These are phyloP conservation scores for Ceriagrion tenellum DNA, from an alignment of 2,888 invertebrate species.

Conservation along the genomic window DNA sequence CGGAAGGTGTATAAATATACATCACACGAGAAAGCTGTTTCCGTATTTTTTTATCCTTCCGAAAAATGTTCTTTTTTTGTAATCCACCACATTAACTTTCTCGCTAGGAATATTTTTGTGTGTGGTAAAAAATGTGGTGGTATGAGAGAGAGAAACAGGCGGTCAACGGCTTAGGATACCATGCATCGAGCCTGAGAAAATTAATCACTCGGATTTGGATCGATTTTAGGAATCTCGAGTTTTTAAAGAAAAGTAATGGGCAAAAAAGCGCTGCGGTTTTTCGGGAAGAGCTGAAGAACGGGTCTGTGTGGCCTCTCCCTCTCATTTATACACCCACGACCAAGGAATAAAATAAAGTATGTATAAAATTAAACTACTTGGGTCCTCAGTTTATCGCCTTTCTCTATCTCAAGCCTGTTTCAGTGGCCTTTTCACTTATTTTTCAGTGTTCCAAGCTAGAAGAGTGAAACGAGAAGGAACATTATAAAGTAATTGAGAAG, in stretches of 20 bases:
- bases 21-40: too few species aligned
- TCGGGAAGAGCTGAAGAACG: not conserved
- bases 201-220: not conserved
- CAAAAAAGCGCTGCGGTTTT: not conserved
- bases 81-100: not conserved
- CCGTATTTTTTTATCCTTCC: too few species aligned
- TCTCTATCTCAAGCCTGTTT: not conserved
- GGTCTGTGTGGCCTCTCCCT: not conserved
- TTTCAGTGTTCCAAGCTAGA: not conserved
- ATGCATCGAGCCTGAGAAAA: not conserved
- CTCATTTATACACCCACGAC: not conserved
- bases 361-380: too few species aligned
- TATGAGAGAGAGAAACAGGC: not conserved
- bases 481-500: not conserved
- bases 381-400: too few species aligned
- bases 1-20: too few species aligned
- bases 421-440: not conserved
- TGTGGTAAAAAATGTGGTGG: too few species aligned
- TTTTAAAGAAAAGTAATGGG: constrained; percentile 5
- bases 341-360: not conserved
- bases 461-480: not conserved
- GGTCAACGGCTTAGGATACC: not conserved
- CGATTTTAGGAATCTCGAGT: not conserved
- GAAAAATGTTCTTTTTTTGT: not conserved
- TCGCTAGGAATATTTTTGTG: not conserved